Evolutionary conservation across 2,113 vertebrate species (phyloP).

Genomic region (Microtus ochrogaster): DNA sequence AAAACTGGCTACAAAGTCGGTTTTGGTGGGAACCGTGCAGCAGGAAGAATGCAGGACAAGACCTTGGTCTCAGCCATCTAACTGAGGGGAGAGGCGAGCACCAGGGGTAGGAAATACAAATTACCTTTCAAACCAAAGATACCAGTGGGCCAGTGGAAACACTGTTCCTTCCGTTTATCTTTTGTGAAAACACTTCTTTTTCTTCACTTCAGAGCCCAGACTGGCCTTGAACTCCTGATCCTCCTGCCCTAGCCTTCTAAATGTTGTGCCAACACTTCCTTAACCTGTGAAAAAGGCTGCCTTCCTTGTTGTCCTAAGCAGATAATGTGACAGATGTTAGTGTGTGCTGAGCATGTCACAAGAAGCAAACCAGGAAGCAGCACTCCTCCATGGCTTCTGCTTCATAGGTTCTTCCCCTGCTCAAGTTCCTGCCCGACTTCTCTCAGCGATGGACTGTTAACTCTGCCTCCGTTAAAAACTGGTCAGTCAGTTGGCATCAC

Average conservation of each 20-base stretch:
- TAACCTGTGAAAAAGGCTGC: no score
- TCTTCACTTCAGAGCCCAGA: background rate
- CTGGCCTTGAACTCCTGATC: background rate
- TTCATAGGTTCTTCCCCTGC: background rate
- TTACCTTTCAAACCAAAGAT: background rate
- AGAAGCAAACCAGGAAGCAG: background rate
- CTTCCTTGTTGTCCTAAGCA: background rate
- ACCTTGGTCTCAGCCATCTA: background rate
- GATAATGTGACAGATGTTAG: background rate
- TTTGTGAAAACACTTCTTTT: background rate
- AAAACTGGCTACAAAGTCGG: background rate
- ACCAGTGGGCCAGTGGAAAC: background rate
- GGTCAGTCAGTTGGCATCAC: background rate
- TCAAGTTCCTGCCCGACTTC: no score
- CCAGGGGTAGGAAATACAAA: background rate
- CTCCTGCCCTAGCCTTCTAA: background rate
- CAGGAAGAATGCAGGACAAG: background rate
- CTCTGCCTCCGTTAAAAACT: background rate
- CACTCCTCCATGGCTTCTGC: background rate
- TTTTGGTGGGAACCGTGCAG: background rate
- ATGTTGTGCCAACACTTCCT: no score
- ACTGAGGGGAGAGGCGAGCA: no score
- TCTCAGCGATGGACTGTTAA: no score
- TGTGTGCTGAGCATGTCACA: background rate
- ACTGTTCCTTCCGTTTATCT: background rate